Conservation (phyloP, 2,113 vertebrate genomes). For the Sterrhoptilus dennistouni region DNA sequence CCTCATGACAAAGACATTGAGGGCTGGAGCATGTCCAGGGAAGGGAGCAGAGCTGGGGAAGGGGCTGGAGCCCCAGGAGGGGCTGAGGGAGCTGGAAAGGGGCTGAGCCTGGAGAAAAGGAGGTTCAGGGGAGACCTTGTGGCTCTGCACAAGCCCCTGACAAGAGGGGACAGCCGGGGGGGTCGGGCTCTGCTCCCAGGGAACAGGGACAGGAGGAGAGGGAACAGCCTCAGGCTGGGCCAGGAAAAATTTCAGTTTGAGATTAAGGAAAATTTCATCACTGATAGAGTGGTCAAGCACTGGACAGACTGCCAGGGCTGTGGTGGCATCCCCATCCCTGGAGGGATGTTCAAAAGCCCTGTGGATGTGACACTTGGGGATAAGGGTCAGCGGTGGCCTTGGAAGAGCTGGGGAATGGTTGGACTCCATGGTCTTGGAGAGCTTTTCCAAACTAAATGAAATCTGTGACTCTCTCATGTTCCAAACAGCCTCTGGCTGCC, state of each 20-base stretch:
- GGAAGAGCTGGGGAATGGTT: not conserved
- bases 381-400: rapidly evolving
- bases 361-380: not conserved
- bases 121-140: not conserved
- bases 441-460: not conserved
- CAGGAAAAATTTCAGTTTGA: not conserved
- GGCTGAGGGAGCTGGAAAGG: not conserved
- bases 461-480: rapidly evolving
- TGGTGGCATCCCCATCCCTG: not conserved
- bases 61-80: rapidly evolving
- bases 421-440: not conserved
- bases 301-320: not conserved
- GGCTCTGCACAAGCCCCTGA: not conserved
- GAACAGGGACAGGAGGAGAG: not conserved
- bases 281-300: no score
- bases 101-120: not conserved
- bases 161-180: not conserved
- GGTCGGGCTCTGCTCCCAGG: not conserved
- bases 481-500: not conserved
- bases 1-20: not conserved
- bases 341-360: not conserved
- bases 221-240: rapidly evolving
- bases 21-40: rapidly evolving
- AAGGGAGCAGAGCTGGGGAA: not conserved
- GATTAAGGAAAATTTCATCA: not conserved